Conservation (phyloP, 2,797 vertebrate species). For the Chanos chanos region DNA sequence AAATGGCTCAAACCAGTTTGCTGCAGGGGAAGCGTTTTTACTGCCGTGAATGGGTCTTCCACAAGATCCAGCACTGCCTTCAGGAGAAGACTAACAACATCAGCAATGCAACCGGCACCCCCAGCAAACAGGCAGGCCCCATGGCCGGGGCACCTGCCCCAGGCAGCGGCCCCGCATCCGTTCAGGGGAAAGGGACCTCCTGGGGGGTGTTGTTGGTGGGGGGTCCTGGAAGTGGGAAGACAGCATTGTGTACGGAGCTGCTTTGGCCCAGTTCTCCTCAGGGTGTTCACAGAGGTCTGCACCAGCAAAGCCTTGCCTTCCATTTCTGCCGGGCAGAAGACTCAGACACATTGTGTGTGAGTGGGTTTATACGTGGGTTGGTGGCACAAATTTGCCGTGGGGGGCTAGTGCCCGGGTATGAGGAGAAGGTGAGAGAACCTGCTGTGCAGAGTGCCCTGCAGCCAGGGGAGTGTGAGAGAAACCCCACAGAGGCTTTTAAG, state of each 20-base stretch:
- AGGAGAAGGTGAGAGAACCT: conserved; percentile 88
- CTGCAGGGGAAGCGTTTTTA: conserved; percentile 97
- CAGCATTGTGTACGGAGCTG: conserved; percentile 90
- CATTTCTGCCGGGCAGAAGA: conserved; percentile 97
- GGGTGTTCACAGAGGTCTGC: conserved; percentile 79
- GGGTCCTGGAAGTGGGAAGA: conserved; percentile 94
- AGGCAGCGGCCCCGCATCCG: conserved; percentile 31
- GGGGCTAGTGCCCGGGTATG: conserved; percentile 83
- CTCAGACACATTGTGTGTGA: conserved; percentile 85
- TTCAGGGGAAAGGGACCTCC: conserved; percentile 70
- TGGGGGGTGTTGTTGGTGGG: conserved; percentile 96
- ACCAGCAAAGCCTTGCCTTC: conserved; percentile 86
- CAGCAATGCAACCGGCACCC: conserved; percentile 65
- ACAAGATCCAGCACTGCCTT: conserved; percentile 98
- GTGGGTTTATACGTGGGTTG: conserved; percentile 83
- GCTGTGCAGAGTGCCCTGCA: conserved; percentile 83
- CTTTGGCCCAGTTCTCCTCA: conserved; percentile 88
- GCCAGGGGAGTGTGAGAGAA: conserved; percentile 91
- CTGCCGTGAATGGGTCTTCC: conserved; percentile 99
- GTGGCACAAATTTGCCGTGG: conserved; percentile 84
- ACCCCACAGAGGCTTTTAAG: conserved; percentile 94
- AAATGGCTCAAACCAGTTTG: conserved; percentile 94
- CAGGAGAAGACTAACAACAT: conserved; percentile 88
- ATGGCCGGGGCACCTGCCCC: conserved; percentile 62
- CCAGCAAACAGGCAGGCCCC: conserved; percentile 62